These are phyloP conservation scores for Butastur rufipennis DNA, from an alignment of 2,113 vertebrate species.

Conservation along the genomic window DNA sequence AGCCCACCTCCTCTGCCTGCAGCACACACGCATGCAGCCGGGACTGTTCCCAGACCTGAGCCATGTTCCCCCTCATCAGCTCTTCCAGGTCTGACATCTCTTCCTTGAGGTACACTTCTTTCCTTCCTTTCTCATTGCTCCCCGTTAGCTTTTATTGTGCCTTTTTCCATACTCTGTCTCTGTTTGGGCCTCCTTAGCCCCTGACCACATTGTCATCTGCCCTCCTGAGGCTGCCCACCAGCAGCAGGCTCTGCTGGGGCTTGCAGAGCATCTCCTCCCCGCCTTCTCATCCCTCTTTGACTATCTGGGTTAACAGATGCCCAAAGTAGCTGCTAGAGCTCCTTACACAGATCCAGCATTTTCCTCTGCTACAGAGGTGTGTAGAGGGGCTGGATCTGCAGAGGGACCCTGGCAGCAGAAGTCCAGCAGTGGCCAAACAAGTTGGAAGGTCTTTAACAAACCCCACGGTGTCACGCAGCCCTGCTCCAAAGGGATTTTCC, in stretches of 20 bases:
- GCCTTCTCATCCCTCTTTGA: not conserved
- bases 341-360: not conserved
- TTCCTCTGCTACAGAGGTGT: not conserved
- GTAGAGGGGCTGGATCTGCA: not conserved
- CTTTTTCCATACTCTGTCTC: not conserved
- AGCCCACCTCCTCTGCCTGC: not conserved
- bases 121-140: not conserved
- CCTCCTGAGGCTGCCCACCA: not conserved
- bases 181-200: not conserved
- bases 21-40: not conserved
- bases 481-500: not conserved
- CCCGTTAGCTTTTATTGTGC: not conserved
- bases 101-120: not conserved
- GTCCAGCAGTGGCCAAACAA: not conserved
- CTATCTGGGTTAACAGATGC: not conserved
- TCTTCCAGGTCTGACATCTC: not conserved
- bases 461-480: rapidly evolving
- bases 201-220: not conserved
- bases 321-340: not conserved
- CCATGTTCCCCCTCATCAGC: not conserved
- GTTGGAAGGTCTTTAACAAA: not conserved
- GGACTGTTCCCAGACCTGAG: not conserved
- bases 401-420: not conserved
- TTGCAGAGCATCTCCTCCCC: not conserved
- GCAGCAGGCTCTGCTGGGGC: not conserved